phyloP scores from a whole-genome alignment of 2,888 invertebrate genomes.

The Nasonia oneida region DNA sequence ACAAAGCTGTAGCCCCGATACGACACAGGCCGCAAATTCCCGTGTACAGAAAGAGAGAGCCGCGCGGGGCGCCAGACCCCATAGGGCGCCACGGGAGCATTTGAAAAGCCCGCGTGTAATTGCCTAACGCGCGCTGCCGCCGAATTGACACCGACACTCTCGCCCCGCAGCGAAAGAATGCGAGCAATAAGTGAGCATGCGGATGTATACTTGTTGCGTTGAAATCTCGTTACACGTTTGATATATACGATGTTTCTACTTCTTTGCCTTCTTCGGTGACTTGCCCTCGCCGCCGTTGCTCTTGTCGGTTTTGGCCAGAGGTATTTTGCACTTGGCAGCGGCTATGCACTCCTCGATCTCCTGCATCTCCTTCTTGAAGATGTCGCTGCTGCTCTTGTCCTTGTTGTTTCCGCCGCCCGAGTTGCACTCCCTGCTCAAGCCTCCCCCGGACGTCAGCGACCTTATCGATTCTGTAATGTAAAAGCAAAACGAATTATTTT shows the following conservation, averaged over 20 bases:
- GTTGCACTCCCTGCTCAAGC: background rate
- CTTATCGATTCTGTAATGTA: background rate
- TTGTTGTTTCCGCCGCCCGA: background rate
- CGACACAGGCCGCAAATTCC: constrained; percentile 64
- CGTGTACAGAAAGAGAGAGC: constrained; percentile 62
- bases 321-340: background rate
- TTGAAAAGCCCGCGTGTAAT: constrained; percentile 49
- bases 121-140: constrained; percentile 23
- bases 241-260: background rate
- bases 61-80: constrained; percentile 65
- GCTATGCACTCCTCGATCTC: constrained; percentile 10
- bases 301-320: background rate
- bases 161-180: background rate
- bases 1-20: background rate
- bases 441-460: background rate
- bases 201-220: background rate
- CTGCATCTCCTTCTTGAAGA: background rate
- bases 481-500: too few species aligned
- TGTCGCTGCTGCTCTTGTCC: background rate
- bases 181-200: background rate
- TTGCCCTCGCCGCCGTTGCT: background rate
- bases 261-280: background rate
- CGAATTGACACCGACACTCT: background rate
- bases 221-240: background rate
- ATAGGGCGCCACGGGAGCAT: constrained; percentile 62